phyloP scores from a whole-genome alignment of 2,888 invertebrate species.

The Cyaniris semiargus region DNA sequence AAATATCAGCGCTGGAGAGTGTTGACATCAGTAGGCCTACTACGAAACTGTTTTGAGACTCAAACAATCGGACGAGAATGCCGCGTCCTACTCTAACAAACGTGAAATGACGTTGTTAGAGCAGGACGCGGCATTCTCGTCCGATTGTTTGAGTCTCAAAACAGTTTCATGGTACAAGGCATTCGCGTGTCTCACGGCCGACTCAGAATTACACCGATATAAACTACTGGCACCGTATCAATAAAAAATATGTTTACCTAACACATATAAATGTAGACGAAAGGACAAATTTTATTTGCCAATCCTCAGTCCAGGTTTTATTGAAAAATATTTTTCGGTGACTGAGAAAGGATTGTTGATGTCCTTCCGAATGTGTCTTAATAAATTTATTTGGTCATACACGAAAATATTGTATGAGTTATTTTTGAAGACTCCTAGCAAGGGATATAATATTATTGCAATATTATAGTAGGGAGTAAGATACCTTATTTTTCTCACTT shows the following conservation, averaged over 20 bases:
- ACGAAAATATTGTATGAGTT: neutral
- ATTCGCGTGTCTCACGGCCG: constrained; percentile 16
- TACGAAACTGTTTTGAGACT: too few species aligned
- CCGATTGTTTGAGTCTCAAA: too few species aligned
- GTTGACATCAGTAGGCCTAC: too few species aligned
- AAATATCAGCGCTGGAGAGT: neutral
- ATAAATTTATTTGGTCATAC: neutral
- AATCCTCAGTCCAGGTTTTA: neutral
- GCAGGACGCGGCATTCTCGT: too few species aligned
- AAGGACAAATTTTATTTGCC: neutral
- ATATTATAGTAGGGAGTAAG: neutral
- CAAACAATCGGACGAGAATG: too few species aligned
- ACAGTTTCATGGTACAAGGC: too few species aligned
- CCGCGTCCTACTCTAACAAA: too few species aligned
- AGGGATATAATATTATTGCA: too few species aligned
- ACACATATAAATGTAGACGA: neutral
- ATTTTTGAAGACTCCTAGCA: too few species aligned
- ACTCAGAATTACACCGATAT: neutral
- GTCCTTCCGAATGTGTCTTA: neutral
- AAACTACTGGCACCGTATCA: constrained; percentile 28
- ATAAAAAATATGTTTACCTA: constrained; percentile 18
- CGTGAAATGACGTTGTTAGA: too few species aligned
- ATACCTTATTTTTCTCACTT: neutral
- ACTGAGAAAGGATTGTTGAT: neutral
- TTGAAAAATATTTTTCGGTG: neutral